Evolutionary conservation across 2,888 invertebrate species (phyloP).

Genomic region (Sinodicranocentrus sp.): DNA sequence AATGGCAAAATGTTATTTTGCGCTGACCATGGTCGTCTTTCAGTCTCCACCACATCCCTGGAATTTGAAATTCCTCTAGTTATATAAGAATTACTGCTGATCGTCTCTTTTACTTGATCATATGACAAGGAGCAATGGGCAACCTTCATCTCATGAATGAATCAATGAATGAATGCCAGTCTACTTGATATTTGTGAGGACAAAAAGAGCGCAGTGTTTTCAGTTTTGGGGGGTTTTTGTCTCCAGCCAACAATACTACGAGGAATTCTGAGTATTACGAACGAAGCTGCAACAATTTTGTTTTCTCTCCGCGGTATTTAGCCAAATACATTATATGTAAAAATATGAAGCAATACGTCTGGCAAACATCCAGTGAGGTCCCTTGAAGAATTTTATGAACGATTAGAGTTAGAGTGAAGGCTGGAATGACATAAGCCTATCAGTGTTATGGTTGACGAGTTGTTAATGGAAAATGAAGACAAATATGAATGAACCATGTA

Average conservation of each 20-base stretch:
- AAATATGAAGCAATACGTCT: background rate
- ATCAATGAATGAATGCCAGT: conserved; percentile 9
- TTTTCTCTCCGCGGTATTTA: too few species aligned
- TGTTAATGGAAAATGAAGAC: too few species aligned
- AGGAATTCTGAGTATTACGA: too few species aligned
- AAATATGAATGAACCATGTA: too few species aligned
- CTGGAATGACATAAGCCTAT: too few species aligned
- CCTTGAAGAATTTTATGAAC: background rate
- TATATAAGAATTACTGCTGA: background rate
- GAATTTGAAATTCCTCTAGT: conserved; percentile 28
- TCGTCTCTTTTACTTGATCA: background rate
- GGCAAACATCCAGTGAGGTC: background rate
- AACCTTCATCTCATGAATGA: background rate
- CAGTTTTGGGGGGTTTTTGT: background rate
- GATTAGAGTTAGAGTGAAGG: too few species aligned
- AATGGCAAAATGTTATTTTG: conserved; percentile 59
- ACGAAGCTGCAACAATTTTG: background rate
- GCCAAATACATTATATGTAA: too few species aligned
- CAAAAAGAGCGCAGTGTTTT: background rate
- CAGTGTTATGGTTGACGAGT: too few species aligned
- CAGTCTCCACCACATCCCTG: conserved; percentile 60
- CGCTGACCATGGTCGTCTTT: conserved; percentile 53
- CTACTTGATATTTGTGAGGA: background rate
- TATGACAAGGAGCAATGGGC: background rate
- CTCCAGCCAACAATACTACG: background rate